Base-by-base conservation (phyloP, 2,797 vertebrate species). In the Galaxias olidus region DNA sequence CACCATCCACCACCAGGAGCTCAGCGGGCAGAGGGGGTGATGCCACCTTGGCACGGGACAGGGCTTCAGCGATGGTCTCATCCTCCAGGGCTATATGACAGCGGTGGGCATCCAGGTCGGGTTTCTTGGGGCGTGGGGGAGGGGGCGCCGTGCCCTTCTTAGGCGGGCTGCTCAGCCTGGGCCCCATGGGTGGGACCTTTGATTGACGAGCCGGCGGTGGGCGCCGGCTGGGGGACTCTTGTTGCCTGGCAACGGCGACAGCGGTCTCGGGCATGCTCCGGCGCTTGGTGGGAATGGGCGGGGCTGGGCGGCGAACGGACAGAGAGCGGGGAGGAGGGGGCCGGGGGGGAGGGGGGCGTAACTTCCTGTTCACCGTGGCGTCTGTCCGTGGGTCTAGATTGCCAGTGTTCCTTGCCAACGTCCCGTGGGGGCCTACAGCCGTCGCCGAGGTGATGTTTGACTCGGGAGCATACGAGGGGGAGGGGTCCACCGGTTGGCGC, bases 71-170 rank as follows among this genome's bases (percentile, higher is more conserved):
- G 3, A 92, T 92, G 51, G 90, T 90, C 56, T 92, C 89, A 11
- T 93, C 92, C 3, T 92, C 91, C 64, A 93, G 63, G 48, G 91
- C 91, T 0, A 91, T 90, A 45, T 92, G 86, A 82, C 90, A 89
- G 61, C 89, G 90, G 52, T 86, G 87, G 18, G 87, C 61, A 20
- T 92, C 91, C 62, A 87, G 72, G 47, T 92, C 90, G 0, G 87
- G 85, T 79, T 93, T 95, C 83, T 94, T 95, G 55, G 92, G 90
- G 59, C 93, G 92, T 4, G 94, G 94, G 10, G 95, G 95, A 0
- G 84, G 87, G 0, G 94, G 79, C 0, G 86, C 80, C 61, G 76
- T 83, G 41, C 18, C 57, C 8, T 65, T 80, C 63, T 90, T 91
- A 30, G 87, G 70, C 0, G 82, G 82, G 59, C 76, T 77, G 68